Evolutionary conservation across 2,797 vertebrate genomes (phyloP), one percentile per base, ranked within the genome.

Genomic region (Lophius americanus): DNA sequence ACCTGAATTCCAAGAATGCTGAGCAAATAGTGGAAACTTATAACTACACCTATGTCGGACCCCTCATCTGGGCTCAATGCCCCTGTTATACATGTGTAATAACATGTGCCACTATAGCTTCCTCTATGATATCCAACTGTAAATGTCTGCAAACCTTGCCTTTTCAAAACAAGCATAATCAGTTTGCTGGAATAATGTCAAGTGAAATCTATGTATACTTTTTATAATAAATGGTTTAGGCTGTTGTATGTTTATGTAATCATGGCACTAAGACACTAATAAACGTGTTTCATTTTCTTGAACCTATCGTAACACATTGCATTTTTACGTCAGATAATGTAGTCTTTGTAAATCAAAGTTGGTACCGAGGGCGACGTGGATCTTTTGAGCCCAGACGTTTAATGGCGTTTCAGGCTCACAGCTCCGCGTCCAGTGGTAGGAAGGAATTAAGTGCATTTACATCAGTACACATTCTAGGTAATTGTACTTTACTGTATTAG

Each of bases 231-330:
- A 75, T 58, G 4, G 78, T 48, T 81, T 68, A 23, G 61, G 75
- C 70, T 13, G 74, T 57, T 56, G 56, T 64, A 71, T 81, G 72
- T 70, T 60, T 51, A 35, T 75, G 52, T 78, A 79, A 79, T 83
- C 64, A 70, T 58, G 80, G 62, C 85, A 76, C 57, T 52, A 70
- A 73, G 58, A 89, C 76, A 84, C 88, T 87, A 91, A 90, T 91
- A 91, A 90, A 91, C 32, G 39, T 41, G 2, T 62, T 70, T 53
- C 59, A 74, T 46, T 62, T 70, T 53, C 59, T 75, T 46, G 43
- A 36, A 60, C 72, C 9, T 0, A 14, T 23, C 23, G 2, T 60
- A 49, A 33, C 38, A 33, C 2, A 4, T 75, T 56, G 33, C 1
- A 9, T 68, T 53, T 67, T 51, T 67, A 1, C 51, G 3, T 11